These are phyloP conservation scores for Drosophila limbata DNA, from an alignment of 2,888 invertebrate genomes.

Conservation along the genomic window DNA sequence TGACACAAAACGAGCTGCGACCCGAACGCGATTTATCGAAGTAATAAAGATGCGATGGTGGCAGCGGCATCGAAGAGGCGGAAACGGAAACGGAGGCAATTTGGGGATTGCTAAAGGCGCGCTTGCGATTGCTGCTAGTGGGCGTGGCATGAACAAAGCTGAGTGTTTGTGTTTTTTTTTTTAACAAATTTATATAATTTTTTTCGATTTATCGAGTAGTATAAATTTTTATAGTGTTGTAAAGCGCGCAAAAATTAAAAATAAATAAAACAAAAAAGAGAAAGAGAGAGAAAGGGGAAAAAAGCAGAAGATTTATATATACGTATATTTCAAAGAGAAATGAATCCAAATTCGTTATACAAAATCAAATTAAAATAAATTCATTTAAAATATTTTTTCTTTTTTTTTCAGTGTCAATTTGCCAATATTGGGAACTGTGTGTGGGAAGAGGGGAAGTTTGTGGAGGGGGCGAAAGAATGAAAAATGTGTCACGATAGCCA, in stretches of 20 bases:
- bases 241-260: slow-evolving; percentile 36
- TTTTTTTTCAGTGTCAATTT: slow-evolving; percentile 4
- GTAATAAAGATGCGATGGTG: slow-evolving; percentile 67
- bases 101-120: slow-evolving; percentile 83
- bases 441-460: not conserved
- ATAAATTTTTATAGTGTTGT: slow-evolving; percentile 41
- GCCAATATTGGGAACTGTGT: slow-evolving; percentile 28
- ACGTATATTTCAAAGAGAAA: slow-evolving; percentile 22
- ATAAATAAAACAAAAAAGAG: slow-evolving; percentile 13
- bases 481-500: slow-evolving; percentile 21
- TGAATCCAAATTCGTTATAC: slow-evolving; percentile 33
- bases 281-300: slow-evolving; percentile 45
- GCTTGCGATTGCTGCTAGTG: slow-evolving; percentile 64
- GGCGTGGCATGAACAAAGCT: slow-evolving; percentile 49
- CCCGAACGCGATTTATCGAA: slow-evolving; percentile 75
- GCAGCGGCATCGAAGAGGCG: slow-evolving; percentile 41
- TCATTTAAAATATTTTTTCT: slow-evolving; percentile 2
- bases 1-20: slow-evolving; percentile 76
- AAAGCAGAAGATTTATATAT: slow-evolving; percentile 52
- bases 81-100: slow-evolving; percentile 53
- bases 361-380: slow-evolving; percentile 32
- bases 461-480: not conserved
- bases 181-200: not conserved
- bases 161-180: slow-evolving; percentile 15
- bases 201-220: not conserved